Evolutionary conservation across 2,888 invertebrate genomes (phyloP).

Genomic region (Eremobia ochroleuca): DNA sequence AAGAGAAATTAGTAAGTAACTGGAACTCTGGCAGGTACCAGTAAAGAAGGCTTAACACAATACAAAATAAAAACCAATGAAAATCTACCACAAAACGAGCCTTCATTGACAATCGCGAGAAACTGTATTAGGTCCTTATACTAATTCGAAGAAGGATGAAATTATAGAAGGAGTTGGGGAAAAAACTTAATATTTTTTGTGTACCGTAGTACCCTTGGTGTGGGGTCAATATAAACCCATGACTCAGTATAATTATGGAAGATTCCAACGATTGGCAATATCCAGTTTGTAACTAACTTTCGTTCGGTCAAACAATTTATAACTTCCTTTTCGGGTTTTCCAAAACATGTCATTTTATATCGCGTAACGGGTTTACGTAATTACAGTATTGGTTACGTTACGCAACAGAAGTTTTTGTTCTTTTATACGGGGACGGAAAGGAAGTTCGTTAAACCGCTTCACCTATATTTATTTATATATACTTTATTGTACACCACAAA

Average conservation of each 20-base stretch:
- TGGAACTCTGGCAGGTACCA: background rate
- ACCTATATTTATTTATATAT: too few relatives aligned
- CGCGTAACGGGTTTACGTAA: conserved; percentile 18
- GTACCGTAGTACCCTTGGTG: background rate
- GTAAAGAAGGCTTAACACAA: background rate
- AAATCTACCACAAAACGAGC: background rate
- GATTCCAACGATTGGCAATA: conserved; percentile 9
- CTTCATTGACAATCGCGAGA: background rate
- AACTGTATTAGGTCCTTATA: conserved; percentile 5
- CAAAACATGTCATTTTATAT: background rate
- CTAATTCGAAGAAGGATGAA: conserved; percentile 37
- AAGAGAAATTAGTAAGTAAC: background rate
- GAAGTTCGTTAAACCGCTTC: background rate
- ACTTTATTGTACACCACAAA: too few relatives aligned
- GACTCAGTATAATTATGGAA: conserved; percentile 54
- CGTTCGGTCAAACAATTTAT: conserved; percentile 6
- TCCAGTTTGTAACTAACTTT: conserved; percentile 16
- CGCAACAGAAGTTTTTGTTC: background rate
- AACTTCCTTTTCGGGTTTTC: conserved; percentile 22
- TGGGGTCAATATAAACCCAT: conserved; percentile 31
- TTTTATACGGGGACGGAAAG: background rate
- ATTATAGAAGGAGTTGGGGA: background rate
- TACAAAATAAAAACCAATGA: background rate
- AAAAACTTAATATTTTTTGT: conserved; percentile 3
- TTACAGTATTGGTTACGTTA: background rate